These are phyloP conservation scores for Polydrusus cervinus DNA, from an alignment of 2,888 invertebrate genomes.

Conservation along the genomic window DNA sequence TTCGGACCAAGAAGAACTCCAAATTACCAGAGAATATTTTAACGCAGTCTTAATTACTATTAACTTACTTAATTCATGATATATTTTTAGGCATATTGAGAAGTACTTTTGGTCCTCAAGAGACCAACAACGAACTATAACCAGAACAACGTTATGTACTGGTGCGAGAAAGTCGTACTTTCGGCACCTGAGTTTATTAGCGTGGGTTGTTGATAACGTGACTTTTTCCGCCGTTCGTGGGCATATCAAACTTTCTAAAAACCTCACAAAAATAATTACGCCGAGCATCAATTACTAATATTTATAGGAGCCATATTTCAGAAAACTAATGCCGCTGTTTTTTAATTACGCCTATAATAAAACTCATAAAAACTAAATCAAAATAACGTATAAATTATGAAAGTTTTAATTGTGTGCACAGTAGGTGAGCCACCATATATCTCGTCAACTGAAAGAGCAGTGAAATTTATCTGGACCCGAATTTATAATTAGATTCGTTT, in stretches of 20 bases:
- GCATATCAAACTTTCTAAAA: not conserved
- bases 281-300: slow-evolving; percentile 31
- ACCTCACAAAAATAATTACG: not conserved
- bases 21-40: too few species aligned
- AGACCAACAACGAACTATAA: too few species aligned
- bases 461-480: slow-evolving; percentile 35
- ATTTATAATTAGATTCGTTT: slow-evolving; percentile 47
- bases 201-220: too few species aligned
- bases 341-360: slow-evolving; percentile 52
- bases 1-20: too few species aligned
- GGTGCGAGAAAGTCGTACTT: too few species aligned
- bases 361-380: slow-evolving; percentile 54
- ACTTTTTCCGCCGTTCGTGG: too few species aligned
- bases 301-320: slow-evolving; percentile 40
- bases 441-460: slow-evolving; percentile 45
- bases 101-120: too few species aligned
- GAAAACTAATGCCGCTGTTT: slow-evolving; percentile 36
- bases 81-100: too few species aligned
- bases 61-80: too few species aligned
- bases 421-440: slow-evolving; percentile 53
- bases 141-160: too few species aligned
- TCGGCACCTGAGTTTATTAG: too few species aligned
- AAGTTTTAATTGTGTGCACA: slow-evolving; percentile 56
- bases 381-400: slow-evolving; percentile 54
- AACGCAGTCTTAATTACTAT: too few species aligned